Percentiles rank a stretch among this genome's conserved stretches.
Evolutionary conservation across 2,888 invertebrate species (phyloP).

Genomic region (Coelopa pilipes): DNA sequence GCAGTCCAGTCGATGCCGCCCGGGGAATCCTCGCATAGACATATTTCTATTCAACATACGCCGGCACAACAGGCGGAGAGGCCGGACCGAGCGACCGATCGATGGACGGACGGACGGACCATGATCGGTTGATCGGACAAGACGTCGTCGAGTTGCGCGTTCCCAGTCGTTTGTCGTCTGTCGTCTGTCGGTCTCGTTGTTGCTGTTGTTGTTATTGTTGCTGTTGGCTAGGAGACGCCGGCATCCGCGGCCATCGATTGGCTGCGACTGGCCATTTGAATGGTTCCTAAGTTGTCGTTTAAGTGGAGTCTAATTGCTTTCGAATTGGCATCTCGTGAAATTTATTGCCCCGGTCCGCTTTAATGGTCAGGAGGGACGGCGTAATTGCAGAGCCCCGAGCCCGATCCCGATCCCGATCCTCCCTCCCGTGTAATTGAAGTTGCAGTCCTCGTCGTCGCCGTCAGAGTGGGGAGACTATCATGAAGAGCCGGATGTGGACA

Average conservation of each 20-base stretch:
- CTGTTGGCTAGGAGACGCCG: background rate
- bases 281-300: slow-evolving; percentile 32
- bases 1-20: background rate
- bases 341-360: slow-evolving; percentile 18
- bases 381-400: too few species aligned
- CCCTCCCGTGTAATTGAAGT: background rate
- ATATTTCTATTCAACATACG: slow-evolving; percentile 4
- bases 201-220: background rate
- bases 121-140: background rate
- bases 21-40: slow-evolving; percentile 23
- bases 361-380: background rate
- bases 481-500: too few species aligned
- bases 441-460: background rate
- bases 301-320: slow-evolving; percentile 33
- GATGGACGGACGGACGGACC: background rate
- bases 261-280: slow-evolving; percentile 23
- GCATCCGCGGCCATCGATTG: background rate
- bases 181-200: background rate
- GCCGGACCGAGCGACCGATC: background rate
- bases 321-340: slow-evolving; percentile 25
- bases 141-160: background rate
- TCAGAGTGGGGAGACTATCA: too few species aligned
- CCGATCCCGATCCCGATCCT: too few species aligned
- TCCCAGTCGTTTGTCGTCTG: background rate
- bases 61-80: background rate